Evolutionary conservation across 2,113 vertebrate species (phyloP).

Genomic region (Typhlomys cinereus): DNA sequence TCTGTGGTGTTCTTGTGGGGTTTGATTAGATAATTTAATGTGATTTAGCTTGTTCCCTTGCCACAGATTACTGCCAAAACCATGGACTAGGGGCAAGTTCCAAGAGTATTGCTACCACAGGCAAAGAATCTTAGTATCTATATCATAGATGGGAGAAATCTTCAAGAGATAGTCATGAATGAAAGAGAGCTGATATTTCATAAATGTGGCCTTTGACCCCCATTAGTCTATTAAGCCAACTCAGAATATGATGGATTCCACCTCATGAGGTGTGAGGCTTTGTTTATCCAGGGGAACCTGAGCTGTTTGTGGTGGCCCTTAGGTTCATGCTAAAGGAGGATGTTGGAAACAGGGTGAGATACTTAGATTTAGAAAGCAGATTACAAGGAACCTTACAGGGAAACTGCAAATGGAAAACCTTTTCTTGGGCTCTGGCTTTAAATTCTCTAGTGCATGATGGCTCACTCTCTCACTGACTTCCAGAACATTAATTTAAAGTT

Average conservation of each 20-base stretch:
- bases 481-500: neutral
- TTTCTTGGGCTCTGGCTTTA: neutral
- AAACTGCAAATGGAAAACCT: no score
- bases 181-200: no score
- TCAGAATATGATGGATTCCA: neutral
- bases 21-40: neutral
- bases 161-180: no score
- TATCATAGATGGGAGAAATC: neutral
- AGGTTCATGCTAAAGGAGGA: neutral
- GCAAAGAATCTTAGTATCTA: neutral
- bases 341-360: fast-evolving
- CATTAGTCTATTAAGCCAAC: neutral
- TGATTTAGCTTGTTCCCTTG: neutral
- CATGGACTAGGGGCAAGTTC: neutral
- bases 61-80: neutral
- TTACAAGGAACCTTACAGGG: no score
- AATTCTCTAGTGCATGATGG: neutral
- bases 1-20: no score
- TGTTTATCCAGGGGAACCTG: neutral
- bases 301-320: neutral
- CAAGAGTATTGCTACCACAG: neutral
- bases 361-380: neutral
- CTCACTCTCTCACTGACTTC: neutral
- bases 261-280: neutral
- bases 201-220: neutral